These are phyloP conservation scores for Rousettus madagascariensis DNA, from an alignment of 2,797 vertebrate species.

Conservation along the genomic window DNA sequence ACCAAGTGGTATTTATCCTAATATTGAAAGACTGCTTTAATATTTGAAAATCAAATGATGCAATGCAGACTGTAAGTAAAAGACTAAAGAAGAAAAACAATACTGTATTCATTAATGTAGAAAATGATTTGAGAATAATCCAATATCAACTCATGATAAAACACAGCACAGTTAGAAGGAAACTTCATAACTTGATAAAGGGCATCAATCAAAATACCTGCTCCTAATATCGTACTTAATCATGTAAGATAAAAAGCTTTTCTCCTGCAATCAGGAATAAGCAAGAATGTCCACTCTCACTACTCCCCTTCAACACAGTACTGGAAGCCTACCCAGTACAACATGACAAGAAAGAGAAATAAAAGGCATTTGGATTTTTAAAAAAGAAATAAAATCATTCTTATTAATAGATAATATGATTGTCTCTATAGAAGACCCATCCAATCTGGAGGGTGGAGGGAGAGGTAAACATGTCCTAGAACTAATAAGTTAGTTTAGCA, in stretches of 20 bases:
- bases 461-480: background rate
- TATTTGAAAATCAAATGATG: slow-evolving; percentile 10
- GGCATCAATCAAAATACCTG: background rate
- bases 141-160: background rate
- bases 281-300: background rate
- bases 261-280: background rate
- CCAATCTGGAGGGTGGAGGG: background rate
- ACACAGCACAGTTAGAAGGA: background rate
- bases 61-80: background rate
- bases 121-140: background rate
- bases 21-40: background rate
- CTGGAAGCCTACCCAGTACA: background rate
- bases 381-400: background rate
- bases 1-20: background rate
- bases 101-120: background rate
- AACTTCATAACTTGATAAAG: background rate
- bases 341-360: background rate
- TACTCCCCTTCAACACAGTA: background rate
- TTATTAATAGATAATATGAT: background rate
- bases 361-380: background rate
- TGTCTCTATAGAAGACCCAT: background rate
- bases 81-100: background rate
- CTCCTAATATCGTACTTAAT: background rate
- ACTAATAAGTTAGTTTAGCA: background rate
- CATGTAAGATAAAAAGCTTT: background rate